phyloP scores from a whole-genome alignment of 2,113 vertebrate species.

The Mystacornis crossleyi region DNA sequence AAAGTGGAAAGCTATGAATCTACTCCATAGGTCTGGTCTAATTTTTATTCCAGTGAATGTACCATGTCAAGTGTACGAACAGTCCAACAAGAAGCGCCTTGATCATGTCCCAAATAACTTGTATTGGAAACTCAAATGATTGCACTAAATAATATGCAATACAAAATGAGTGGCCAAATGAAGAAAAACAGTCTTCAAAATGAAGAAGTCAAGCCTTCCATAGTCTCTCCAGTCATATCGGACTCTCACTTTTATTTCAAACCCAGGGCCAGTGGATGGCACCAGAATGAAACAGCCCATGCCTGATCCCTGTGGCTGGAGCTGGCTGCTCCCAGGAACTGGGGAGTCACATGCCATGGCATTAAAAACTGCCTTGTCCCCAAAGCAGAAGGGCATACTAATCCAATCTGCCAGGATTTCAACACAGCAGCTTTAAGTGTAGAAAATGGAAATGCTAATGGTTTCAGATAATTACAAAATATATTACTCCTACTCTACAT shows the following conservation, averaged over 20 bases:
- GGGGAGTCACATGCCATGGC: accelerated
- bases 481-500: not conserved
- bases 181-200: not conserved
- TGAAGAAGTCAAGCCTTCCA: not conserved
- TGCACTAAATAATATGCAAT: not conserved
- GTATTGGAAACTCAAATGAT: not conserved
- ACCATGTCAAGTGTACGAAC: not conserved
- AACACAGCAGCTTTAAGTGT: not conserved
- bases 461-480: not conserved
- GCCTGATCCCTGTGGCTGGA: not conserved
- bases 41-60: not conserved
- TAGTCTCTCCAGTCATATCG: not conserved
- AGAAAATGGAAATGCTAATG: not conserved
- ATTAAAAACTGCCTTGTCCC: not conserved
- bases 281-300: not conserved
- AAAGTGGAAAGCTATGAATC: not conserved
- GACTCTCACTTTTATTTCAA: not conserved
- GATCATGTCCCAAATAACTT: not conserved
- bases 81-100: not conserved
- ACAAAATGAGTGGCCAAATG: not conserved
- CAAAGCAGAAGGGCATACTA: not conserved
- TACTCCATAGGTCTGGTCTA: not conserved
- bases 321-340: not conserved
- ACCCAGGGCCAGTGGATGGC: not conserved
- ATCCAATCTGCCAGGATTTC: not conserved